Conservation (phyloP, 2,797 vertebrate genomes). For the Hyperoplus immaculatus region DNA sequence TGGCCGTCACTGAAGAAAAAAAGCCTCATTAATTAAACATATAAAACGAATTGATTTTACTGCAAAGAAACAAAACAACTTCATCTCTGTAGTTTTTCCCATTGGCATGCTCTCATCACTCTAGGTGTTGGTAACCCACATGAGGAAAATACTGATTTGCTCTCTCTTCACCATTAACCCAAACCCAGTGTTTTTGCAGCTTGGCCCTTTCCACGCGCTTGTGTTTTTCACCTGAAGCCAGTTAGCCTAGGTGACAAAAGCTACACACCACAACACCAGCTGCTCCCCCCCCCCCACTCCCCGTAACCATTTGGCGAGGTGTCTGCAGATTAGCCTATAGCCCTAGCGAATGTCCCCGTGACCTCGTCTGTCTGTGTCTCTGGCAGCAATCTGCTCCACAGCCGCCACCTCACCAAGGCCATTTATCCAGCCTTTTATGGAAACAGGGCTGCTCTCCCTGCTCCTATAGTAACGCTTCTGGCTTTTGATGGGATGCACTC, state of each 20-base stretch:
- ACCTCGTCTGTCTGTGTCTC: conserved; percentile 25
- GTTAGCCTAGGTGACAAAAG: conserved; percentile 28
- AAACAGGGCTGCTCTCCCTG: conserved; percentile 11
- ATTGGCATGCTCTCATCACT: conserved; percentile 2
- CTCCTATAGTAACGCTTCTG: background rate
- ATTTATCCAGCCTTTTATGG: background rate
- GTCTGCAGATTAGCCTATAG: conserved; percentile 34
- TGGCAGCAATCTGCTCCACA: conserved; percentile 46
- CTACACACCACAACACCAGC: conserved; percentile 32
- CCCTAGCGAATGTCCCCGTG: conserved; percentile 25
- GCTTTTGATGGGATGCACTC: conserved; percentile 12
- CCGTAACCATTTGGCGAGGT: conserved; percentile 60
- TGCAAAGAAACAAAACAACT: background rate
- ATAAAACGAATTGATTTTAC: background rate
- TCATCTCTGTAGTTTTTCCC: background rate
- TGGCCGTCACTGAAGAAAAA: conserved; percentile 23
- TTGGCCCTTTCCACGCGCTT: conserved; percentile 4
- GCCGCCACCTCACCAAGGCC: conserved; percentile 42
- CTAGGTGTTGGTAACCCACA: conserved; percentile 9
- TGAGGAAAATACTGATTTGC: background rate
- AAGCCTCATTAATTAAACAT: conserved; percentile 9
- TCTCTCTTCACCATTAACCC: background rate
- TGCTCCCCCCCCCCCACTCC: conserved; percentile 11
- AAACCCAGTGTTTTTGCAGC: conserved; percentile 5
- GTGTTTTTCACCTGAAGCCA: conserved; percentile 38